Evolutionary conservation across 1,140 invertebrate genomes (phyloP).

Genomic region (Bombyx mandarina): DNA sequence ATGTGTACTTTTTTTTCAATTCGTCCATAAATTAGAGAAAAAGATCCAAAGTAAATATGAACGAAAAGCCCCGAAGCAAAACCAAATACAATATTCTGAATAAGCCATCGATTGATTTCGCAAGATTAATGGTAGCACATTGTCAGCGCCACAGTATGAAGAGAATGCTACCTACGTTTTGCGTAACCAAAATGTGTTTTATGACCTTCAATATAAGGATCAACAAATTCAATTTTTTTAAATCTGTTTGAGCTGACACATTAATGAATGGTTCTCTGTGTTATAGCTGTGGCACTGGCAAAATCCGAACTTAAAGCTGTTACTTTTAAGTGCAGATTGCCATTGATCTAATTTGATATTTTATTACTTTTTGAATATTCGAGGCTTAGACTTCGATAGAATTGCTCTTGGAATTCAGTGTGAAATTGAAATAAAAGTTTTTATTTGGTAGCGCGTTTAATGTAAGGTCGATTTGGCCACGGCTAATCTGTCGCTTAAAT

Average conservation of each 20-base stretch:
- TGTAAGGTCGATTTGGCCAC: slow-evolving; percentile 20
- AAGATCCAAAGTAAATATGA: slow-evolving; percentile 64
- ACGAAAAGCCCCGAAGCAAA: slow-evolving; percentile 55
- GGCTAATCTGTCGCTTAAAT: slow-evolving; percentile 39
- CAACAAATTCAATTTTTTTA: slow-evolving; percentile 45
- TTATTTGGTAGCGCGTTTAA: slow-evolving; percentile 25
- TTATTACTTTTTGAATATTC: too few species aligned
- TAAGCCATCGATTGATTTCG: slow-evolving; percentile 70
- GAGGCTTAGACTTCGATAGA: slow-evolving; percentile 24
- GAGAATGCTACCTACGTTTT: slow-evolving; percentile 37
- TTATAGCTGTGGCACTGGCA: too few species aligned
- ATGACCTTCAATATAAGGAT: slow-evolving; percentile 38
- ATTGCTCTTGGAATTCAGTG: slow-evolving; percentile 60
- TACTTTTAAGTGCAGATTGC: too few species aligned
- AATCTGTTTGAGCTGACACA: slow-evolving; percentile 47
- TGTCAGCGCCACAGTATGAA: slow-evolving; percentile 66
- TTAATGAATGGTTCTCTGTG: slow-evolving; percentile 37
- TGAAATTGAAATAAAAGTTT: slow-evolving; percentile 66
- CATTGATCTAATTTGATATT: too few species aligned
- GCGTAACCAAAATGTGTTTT: slow-evolving; percentile 47
- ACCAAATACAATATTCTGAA: slow-evolving; percentile 69
- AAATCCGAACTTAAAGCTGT: too few species aligned
- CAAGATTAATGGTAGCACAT: slow-evolving; percentile 68
- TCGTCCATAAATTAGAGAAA: slow-evolving; percentile 56
- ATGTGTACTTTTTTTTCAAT: slow-evolving; percentile 48